phyloP scores from a whole-genome alignment of 2,888 invertebrate species.

The Masnerella sp. region DNA sequence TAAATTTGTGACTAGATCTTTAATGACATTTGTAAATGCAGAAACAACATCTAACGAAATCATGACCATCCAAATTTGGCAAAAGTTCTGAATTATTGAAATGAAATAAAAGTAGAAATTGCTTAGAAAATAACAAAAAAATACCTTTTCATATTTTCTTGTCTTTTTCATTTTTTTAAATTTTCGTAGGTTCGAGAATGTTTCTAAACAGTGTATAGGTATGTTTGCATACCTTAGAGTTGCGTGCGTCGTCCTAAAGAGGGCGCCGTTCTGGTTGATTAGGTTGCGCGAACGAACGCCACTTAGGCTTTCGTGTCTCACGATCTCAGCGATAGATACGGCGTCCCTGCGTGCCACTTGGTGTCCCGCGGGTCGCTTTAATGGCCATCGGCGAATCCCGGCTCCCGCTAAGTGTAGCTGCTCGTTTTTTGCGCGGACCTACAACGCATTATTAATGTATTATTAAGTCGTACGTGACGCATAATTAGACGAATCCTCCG shows the following conservation, averaged over 20 bases:
- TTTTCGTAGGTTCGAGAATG: too few relatives aligned
- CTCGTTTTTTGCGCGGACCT: constrained; percentile 21
- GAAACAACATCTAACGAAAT: too few relatives aligned
- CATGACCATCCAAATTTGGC: too few relatives aligned
- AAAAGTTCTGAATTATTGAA: too few relatives aligned
- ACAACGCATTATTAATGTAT: constrained; percentile 32
- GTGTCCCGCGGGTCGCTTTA: constrained; percentile 41
- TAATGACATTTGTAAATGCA: too few relatives aligned
- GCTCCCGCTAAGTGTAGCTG: constrained; percentile 17
- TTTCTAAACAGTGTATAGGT: too few relatives aligned
- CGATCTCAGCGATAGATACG: constrained; percentile 40
- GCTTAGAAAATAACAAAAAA: too few relatives aligned
- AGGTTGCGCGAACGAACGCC: constrained; percentile 19
- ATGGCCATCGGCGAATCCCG: constrained; percentile 32
- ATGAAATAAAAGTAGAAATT: too few relatives aligned
- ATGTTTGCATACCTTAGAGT: too few relatives aligned
- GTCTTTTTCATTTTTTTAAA: too few relatives aligned
- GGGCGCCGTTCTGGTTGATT: constrained; percentile 39
- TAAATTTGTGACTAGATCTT: too few relatives aligned
- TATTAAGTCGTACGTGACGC: constrained; percentile 30
- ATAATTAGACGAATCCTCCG: constrained; percentile 24
- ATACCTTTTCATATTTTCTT: too few relatives aligned
- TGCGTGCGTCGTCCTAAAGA: constrained; percentile 28
- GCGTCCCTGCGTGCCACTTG: constrained; percentile 32
- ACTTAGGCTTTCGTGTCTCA: constrained; percentile 44